Conservation (phyloP, 2,113 vertebrate species). For the Hypomesus transpacificus region DNA sequence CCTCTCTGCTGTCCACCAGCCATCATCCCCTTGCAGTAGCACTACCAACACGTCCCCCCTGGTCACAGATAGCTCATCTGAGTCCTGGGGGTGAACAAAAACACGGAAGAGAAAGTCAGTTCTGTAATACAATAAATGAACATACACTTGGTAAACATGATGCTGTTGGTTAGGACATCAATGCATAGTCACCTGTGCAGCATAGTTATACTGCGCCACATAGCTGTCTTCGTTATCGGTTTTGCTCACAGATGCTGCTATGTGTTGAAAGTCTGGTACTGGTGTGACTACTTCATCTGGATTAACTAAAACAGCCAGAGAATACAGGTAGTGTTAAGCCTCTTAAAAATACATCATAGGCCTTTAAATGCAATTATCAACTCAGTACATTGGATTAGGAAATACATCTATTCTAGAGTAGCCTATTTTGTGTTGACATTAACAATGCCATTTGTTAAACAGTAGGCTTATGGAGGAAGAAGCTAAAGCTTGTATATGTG, state of each 20-base stretch:
- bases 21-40: constrained; percentile 76
- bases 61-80: constrained; percentile 82
- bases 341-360: too few species aligned
- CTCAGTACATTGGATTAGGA: too few species aligned
- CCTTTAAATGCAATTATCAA: too few species aligned
- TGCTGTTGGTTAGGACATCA: neutral
- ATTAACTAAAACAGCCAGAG: constrained; percentile 27
- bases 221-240: constrained; percentile 41
- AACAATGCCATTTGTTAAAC: too few species aligned
- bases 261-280: constrained; percentile 28
- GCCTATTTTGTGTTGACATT: too few species aligned
- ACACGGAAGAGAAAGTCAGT: constrained; percentile 20
- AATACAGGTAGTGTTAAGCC: neutral
- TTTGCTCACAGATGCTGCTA: constrained; percentile 7
- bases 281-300: constrained; percentile 59
- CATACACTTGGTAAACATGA: too few species aligned
- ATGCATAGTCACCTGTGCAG: constrained; percentile 52
- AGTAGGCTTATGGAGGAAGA: too few species aligned
- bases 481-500: too few species aligned
- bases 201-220: constrained; percentile 51
- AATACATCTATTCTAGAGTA: too few species aligned
- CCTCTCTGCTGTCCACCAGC: constrained; percentile 87
- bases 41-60: constrained; percentile 80
- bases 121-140: too few species aligned
- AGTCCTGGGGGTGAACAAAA: constrained; percentile 65